Base-by-base conservation (phyloP, 2,113 vertebrate genomes). In the Scomber japonicus region DNA sequence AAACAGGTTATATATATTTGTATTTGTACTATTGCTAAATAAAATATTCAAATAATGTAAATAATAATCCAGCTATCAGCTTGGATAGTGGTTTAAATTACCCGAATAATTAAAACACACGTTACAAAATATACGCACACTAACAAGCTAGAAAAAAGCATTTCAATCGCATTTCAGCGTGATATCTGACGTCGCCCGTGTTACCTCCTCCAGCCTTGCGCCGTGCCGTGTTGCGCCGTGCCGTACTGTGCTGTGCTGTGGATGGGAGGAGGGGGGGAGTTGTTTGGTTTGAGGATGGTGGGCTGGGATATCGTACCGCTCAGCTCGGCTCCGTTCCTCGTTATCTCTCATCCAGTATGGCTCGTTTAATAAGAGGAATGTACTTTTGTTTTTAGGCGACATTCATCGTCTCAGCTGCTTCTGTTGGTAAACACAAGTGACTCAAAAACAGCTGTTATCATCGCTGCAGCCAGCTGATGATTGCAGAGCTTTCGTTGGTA, bases 211-310 rank as follows among this genome's bases (percentile, higher is more conserved):
- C 35, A 19, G 50, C 24, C 13, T 35, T 75, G 71, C 83, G 88
- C 73, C 77, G 73, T 57, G 53, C 60, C 46, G 73, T n/a, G 48
- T 63, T 1, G 62, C 3, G 53, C 60, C 46, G 73, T n/a, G 48
- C 66, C 2, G 62, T 27, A 49, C 71, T 17, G 73, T n/a, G 48
- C 66, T 1, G 62, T 27, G 53, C 71, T 17, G 78, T 57, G 46
- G 57, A 67, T 60, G 79, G 73, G 49, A 74, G 81, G 77, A 40
- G 81, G 84, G 48, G 73, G 59, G 62, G 61, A 66, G 66, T 70
- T 78, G 80, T 88, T 87, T 40, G 35, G 68, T 30, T 57, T 80
- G 61, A 78, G 68, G 89, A 65, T 71, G 86, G 75, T 86, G 82
- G 84, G 59, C 72, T 53, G n/a, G 63, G 68, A 59, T 70, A 62